Evolutionary conservation across 2,888 invertebrate species (phyloP).

Genomic region (Apamea crenata): DNA sequence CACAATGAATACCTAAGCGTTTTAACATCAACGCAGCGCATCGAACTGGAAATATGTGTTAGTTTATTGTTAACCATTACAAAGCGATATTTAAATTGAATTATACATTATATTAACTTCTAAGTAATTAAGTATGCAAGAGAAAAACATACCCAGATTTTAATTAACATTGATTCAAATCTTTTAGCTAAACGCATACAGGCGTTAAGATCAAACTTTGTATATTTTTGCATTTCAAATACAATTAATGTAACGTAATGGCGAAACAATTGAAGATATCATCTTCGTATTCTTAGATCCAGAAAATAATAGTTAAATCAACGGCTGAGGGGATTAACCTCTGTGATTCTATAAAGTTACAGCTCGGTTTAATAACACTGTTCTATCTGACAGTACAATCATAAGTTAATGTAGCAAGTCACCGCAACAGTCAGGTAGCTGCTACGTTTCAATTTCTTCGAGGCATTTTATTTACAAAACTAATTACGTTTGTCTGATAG

Average conservation of each 20-base stretch:
- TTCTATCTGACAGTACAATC: conserved; percentile 76
- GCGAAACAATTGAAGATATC: conserved; percentile 9
- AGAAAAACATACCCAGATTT: conserved; percentile 41
- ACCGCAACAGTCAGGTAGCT: conserved; percentile 86
- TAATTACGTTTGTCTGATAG: conserved; percentile 90
- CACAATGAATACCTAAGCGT: conserved; percentile 21
- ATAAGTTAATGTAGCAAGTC: conserved; percentile 86
- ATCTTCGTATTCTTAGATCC: conserved; percentile 1
- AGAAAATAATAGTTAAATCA: conserved; percentile 49
- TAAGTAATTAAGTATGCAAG: conserved; percentile 15
- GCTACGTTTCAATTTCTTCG: conserved; percentile 89
- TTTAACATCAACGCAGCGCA: conserved; percentile 35
- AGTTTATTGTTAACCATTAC: conserved; percentile 48
- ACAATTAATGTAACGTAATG: not conserved
- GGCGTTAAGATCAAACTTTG: conserved; percentile 25
- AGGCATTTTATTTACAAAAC: conserved; percentile 90
- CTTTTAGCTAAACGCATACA: conserved; percentile 28
- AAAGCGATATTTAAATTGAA: conserved; percentile 52
- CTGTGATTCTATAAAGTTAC: conserved; percentile 58
- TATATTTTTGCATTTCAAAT: conserved; percentile 24
- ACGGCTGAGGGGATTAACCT: conserved; percentile 61
- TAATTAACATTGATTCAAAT: conserved; percentile 46
- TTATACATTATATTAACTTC: conserved; percentile 25
- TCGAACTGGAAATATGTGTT: conserved; percentile 43
- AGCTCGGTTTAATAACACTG: conserved; percentile 67